phyloP scores from a whole-genome alignment of 2,888 invertebrate species.

The Mythimna pallens region DNA sequence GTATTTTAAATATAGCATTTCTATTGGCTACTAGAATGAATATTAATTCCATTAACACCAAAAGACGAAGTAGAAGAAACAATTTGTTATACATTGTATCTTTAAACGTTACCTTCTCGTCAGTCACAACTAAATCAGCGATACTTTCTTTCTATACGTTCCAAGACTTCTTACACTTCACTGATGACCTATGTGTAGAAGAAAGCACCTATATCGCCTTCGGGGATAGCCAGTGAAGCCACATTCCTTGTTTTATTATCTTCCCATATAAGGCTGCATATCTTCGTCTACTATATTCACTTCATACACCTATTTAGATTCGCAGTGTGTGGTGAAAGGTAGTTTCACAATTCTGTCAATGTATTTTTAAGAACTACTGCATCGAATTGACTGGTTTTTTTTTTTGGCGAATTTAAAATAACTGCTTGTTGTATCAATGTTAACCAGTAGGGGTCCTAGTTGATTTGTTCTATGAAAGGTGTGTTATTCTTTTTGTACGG shows the following conservation, averaged over 20 bases:
- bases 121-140: too few relatives aligned
- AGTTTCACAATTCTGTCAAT: conserved; percentile 18
- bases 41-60: too few relatives aligned
- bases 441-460: conserved; percentile 9
- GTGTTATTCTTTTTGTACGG: conserved; percentile 6
- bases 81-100: too few relatives aligned
- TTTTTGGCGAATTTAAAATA: background rate
- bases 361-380: conserved; percentile 2
- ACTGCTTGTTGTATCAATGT: conserved; percentile 14
- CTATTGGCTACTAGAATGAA: background rate
- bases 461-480: conserved; percentile 15
- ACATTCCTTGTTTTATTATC: conserved; percentile 44
- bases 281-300: conserved; percentile 11
- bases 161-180: conserved; percentile 1
- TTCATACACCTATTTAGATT: conserved; percentile 40
- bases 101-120: too few relatives aligned
- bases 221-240: conserved; percentile 23
- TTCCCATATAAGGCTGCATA: conserved; percentile 31
- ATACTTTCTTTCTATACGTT: background rate
- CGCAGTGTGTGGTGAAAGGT: conserved; percentile 21
- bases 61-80: too few relatives aligned
- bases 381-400: conserved; percentile 5
- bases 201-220: conserved; percentile 18
- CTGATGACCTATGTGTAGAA: conserved; percentile 18
- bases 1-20: background rate